Evolutionary conservation across 1,140 invertebrate genomes (phyloP).

Genomic region (Zeugodacus cucurbitae): DNA sequence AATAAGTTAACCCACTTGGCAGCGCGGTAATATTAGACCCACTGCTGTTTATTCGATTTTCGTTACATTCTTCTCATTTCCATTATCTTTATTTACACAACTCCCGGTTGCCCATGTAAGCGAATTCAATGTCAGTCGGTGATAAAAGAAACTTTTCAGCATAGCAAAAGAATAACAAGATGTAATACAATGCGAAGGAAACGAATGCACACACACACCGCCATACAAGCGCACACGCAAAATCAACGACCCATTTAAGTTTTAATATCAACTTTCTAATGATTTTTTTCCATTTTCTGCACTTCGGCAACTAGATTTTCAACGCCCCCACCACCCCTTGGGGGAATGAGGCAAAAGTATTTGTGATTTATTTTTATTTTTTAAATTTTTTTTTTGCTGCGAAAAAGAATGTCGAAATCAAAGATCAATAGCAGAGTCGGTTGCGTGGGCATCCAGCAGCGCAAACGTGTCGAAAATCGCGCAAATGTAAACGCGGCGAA

Average conservation of each 20-base stretch:
- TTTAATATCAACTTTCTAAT: constrained; percentile 34
- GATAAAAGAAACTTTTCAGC: constrained; percentile 16
- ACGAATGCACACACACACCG: background rate
- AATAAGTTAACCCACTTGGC: background rate
- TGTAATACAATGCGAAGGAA: background rate
- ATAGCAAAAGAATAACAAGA: background rate
- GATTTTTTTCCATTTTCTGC: constrained; percentile 2
- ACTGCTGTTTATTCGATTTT: background rate
- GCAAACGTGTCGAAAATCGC: constrained; percentile 4
- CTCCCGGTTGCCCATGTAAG: background rate
- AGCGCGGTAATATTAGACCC: background rate
- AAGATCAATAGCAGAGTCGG: background rate
- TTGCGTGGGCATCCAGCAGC: background rate
- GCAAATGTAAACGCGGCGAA: background rate
- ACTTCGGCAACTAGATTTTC: background rate
- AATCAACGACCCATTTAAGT: constrained; percentile 29
- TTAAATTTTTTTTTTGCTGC: background rate
- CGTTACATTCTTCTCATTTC: background rate
- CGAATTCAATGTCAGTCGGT: constrained; percentile 3
- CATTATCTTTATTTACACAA: background rate
- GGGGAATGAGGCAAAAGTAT: background rate
- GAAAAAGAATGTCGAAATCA: background rate
- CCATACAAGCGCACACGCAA: background rate
- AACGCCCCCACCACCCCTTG: background rate
- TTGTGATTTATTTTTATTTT: background rate